phyloP scores from a whole-genome alignment of 2,797 vertebrate species.

The Coregonus suidteri region DNA sequence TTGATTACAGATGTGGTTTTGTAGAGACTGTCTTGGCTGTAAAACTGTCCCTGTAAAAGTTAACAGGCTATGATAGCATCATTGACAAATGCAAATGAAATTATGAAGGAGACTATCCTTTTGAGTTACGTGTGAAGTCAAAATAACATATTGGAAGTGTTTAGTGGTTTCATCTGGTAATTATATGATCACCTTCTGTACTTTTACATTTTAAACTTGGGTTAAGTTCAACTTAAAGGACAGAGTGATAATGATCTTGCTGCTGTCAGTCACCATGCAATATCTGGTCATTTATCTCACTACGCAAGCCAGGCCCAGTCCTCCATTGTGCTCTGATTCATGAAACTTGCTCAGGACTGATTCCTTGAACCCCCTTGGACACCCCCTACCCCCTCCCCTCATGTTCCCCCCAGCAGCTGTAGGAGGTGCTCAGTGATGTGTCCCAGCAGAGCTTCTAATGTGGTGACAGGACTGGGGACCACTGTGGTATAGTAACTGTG shows the following conservation, averaged over 20 bases:
- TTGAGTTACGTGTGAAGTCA: conserved; percentile 36
- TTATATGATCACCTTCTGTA: background rate
- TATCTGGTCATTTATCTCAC: conserved; percentile 50
- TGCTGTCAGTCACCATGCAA: conserved; percentile 67
- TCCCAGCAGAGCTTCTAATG: conserved; percentile 67
- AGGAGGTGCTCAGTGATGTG: conserved; percentile 65
- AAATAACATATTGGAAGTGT: conserved; percentile 43
- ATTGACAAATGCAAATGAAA: conserved; percentile 60
- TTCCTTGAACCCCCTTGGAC: conserved; percentile 40
- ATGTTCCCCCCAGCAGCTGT: conserved; percentile 60
- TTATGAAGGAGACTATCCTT: conserved; percentile 32
- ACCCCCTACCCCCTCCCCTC: conserved; percentile 29
- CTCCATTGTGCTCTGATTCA: conserved; percentile 38
- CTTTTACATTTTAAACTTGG: conserved; percentile 32
- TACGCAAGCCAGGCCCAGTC: conserved; percentile 18
- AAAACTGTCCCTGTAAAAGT: conserved; percentile 55
- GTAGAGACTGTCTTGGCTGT: conserved; percentile 45
- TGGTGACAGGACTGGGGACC: conserved; percentile 67
- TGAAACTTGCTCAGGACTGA: conserved; percentile 53
- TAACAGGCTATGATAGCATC: conserved; percentile 61
- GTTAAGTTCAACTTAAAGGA: conserved; percentile 39
- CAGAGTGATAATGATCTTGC: conserved; percentile 45
- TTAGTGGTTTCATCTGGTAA: conserved; percentile 13
- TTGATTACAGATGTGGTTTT: conserved; percentile 47
- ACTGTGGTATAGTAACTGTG: conserved; percentile 56